Percentiles rank a stretch among this genome's conserved stretches.
Conservation (phyloP, 2,113 vertebrate species). For the Pristiophorus japonicus region DNA sequence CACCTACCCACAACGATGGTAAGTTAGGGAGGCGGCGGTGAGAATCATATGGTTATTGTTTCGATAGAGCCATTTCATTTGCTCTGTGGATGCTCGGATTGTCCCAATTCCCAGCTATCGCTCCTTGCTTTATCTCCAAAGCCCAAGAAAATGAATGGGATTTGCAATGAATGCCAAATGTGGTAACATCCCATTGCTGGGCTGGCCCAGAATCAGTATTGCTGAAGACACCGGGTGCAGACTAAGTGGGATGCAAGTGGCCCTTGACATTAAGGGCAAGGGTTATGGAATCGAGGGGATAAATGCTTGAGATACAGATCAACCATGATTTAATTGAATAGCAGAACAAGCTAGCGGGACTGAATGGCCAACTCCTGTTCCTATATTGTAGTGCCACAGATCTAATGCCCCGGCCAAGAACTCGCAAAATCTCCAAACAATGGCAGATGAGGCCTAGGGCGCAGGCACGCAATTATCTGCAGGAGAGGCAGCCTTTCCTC, state of each 20-base stretch:
- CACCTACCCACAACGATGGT: no score
- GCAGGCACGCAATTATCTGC: not conserved
- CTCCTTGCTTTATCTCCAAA: no score
- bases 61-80: no score
- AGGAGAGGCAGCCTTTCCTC: not conserved
- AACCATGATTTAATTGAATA: not conserved
- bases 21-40: no score
- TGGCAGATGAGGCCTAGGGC: not conserved
- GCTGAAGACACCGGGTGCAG: no score
- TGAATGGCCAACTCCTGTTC: not conserved
- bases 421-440: not conserved
- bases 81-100: no score
- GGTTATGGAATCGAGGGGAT: not conserved
- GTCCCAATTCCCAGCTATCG: no score
- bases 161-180: not conserved
- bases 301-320: not conserved
- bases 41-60: no score
- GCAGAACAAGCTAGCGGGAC: not conserved
- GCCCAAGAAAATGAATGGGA: no score
- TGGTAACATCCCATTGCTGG: not conserved
- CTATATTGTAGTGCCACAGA: not conserved
- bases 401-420: not conserved
- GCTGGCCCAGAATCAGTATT: not conserved
- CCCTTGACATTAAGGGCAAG: not conserved
- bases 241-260: not conserved